Percentiles rank a stretch among this genome's conserved stretches.
These are phyloP conservation scores for Microcebus jonahi DNA, from an alignment of 2,113 vertebrate genomes.

Conservation along the genomic window DNA sequence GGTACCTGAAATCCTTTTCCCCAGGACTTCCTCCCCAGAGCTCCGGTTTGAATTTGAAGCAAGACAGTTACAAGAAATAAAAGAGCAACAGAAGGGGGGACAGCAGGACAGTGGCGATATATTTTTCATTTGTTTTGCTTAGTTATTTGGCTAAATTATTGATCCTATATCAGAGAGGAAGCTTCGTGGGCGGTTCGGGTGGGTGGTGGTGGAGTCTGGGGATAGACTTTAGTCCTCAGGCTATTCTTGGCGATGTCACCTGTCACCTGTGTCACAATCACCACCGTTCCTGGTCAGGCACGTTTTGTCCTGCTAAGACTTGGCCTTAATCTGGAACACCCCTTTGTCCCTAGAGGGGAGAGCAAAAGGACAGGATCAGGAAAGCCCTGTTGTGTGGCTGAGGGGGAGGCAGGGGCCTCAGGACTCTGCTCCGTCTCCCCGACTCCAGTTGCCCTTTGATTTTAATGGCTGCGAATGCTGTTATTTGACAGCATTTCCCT, in stretches of 20 bases:
- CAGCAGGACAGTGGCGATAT: background rate
- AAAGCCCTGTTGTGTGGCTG: background rate
- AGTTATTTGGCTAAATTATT: background rate
- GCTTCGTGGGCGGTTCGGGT: background rate
- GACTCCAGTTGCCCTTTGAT: background rate
- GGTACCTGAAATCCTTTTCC: conserved; percentile 92
- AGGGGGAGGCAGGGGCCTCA: background rate
- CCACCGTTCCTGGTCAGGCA: background rate
- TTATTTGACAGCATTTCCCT: background rate
- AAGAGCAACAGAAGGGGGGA: background rate
- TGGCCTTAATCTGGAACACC: conserved; percentile 9
- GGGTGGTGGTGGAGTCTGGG: background rate
- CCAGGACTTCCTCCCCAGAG: conserved; percentile 92
- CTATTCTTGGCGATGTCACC: background rate
- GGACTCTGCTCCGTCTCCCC: background rate
- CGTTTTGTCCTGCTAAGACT: background rate
- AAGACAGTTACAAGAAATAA: conserved; percentile 82
- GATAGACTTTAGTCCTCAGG: background rate
- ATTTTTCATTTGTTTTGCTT: background rate
- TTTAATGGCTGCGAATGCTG: background rate
- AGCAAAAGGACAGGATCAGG: background rate
- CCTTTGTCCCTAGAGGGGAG: background rate
- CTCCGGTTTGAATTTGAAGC: conserved; percentile 83
- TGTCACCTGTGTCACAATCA: background rate
- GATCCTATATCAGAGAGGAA: background rate